Conservation (phyloP, 2,888 invertebrate species). For the Bellardia bayeri region DNA sequence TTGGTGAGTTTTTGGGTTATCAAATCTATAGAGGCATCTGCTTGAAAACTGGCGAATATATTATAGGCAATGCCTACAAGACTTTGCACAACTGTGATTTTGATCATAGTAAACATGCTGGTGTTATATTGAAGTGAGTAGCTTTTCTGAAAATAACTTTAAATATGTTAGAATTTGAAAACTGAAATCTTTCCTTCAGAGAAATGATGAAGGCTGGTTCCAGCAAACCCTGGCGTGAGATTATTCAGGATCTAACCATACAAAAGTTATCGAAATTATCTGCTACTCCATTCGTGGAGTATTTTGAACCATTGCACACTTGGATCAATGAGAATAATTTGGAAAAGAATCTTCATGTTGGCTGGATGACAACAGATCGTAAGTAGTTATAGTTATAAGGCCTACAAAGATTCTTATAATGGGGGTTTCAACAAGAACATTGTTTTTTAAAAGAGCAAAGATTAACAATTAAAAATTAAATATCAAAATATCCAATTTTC, state of each 20-base stretch:
- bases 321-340: conserved; percentile 86
- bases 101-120: conserved; percentile 87
- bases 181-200: conserved; percentile 76
- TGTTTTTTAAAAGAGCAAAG: too few species aligned
- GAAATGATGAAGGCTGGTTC: conserved; percentile 85
- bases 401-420: too few species aligned
- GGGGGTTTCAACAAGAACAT: too few species aligned
- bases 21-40: conserved; percentile 88
- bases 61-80: conserved; percentile 75
- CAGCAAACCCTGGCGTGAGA: conserved; percentile 87
- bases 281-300: conserved; percentile 86
- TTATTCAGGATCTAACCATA: conserved; percentile 87
- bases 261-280: conserved; percentile 88
- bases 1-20: conserved; percentile 90
- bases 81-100: conserved; percentile 89
- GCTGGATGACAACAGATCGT: conserved; percentile 76
- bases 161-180: neutral
- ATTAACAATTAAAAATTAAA: too few species aligned
- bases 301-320: conserved; percentile 86
- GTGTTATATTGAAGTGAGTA: conserved; percentile 84
- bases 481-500: too few species aligned
- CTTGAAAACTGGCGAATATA: conserved; percentile 86
- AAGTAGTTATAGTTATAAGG: conserved; percentile 44
- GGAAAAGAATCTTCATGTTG: conserved; percentile 79
- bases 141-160: too few species aligned